Conservation (phyloP, 1,140 invertebrate genomes). For the Pseudomyrmex sp. region DNA sequence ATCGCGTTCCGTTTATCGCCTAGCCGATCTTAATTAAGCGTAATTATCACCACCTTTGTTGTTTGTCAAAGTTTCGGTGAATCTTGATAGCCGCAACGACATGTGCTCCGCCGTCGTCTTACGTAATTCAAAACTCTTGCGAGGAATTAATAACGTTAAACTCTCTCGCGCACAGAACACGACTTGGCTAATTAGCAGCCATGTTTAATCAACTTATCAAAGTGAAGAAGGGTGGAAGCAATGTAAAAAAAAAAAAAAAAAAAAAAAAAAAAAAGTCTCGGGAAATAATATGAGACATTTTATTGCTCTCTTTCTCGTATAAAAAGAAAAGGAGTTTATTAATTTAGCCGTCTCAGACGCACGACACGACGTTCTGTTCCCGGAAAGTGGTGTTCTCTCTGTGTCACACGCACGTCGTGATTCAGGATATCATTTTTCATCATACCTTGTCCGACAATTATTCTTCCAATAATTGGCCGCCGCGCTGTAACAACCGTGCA, state of each 20-base stretch:
- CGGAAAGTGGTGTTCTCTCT: no score
- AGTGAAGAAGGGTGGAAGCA: neutral
- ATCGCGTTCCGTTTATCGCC: constrained; percentile 34
- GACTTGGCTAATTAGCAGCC: constrained; percentile 20
- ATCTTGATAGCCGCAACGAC: constrained; percentile 34
- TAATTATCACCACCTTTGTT: constrained; percentile 51
- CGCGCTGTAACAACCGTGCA: neutral
- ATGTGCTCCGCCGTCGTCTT: constrained; percentile 15
- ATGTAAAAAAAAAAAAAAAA: neutral
- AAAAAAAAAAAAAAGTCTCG: neutral
- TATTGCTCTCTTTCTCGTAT: no score
- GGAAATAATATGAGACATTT: no score
- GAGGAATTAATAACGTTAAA: constrained; percentile 22
- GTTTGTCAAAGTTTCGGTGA: constrained; percentile 49
- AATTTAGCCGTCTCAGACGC: no score
- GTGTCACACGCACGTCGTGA: neutral
- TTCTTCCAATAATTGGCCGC: neutral
- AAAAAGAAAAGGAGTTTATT: no score
- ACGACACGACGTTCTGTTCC: no score
- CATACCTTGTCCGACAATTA: neutral
- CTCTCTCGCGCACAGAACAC: neutral
- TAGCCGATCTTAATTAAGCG: constrained; percentile 49
- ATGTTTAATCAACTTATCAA: neutral
- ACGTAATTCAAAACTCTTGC: neutral
- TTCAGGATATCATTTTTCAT: neutral